Base-by-base conservation (phyloP, 2,113 vertebrate genomes). In the Thamnaconus septentrionalis region DNA sequence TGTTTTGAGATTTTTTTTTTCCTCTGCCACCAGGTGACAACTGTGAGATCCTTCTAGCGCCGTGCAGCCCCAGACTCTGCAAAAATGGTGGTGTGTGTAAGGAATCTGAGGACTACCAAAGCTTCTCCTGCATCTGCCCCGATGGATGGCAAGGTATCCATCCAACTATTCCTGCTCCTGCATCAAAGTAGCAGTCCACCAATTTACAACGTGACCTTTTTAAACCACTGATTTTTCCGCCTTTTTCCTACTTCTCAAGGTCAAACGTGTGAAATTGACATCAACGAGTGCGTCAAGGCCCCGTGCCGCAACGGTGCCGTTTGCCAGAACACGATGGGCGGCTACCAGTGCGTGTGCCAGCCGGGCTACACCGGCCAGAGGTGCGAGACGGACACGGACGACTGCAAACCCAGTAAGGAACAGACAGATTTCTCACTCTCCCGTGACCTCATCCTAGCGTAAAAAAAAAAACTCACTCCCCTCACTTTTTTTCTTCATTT, bases 271-370 rank as follows among this genome's bases (percentile, higher is more conserved):
- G 96, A 99, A 86, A 85, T 97, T 0, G 97, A 99, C 59, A 91
- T 98, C 84, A 98, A 99, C 0, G 97, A 98, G 69, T 98, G 97
- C 0, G 96, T 98, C 71, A 97, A 96, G 84, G 95, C 86, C 78
- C 95, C 96, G 0, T 98, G 97, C 52, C 92, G 83, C 53, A 93
- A 95, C 0, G 89, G 93, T 0, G 96, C 95, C 50, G 69, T 91
- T 3, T 99, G 97, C 82, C 94, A 93, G 57, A 99, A 99, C 91
- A 94, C 89, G 0, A 88, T 94, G 0, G 97, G 96, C 0, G 79
- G 91, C 79, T 98, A 95, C 84, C 92, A 88, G 79, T 98, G 97
- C 50, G 82, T 80, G 76, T 98, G 96, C 84, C 91, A 80, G 4
- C 75, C 93, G 0, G 96, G 97, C 59, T 98, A 95, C 87, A 87